Base-by-base conservation (phyloP, 2,797 vertebrate genomes). In the Sphenodon punctatus region DNA sequence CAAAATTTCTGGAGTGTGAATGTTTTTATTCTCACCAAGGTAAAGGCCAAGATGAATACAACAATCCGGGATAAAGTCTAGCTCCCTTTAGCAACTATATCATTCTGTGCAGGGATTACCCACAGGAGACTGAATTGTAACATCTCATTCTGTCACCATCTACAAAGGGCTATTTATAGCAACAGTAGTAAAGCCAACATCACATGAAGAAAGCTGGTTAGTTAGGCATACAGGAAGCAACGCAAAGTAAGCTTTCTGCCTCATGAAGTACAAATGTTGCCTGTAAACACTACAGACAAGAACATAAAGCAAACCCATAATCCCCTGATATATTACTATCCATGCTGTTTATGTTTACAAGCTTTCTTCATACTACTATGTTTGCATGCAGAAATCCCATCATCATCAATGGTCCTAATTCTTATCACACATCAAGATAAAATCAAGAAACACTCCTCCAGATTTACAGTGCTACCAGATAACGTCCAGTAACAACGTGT, bases 291-390 rank as follows among this genome's bases (percentile, higher is more conserved):
- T 2, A 41, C 58, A 64, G 30, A 79, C 15, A 61, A 70, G 53
- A n/a, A n/a, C n/a, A n/a, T n/a, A n/a, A 59, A 10, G 58, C 64
- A 66, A 60, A 66, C 83, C 74, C 58, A 75, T 68, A 49, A 85
- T 41, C 20, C 14, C 30, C 19, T 49, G 60, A 19, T 22, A 55
- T 9, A 16, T n/a, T 32, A 75, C 53, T 63, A 60, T 41, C 42
- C 7, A 12, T n/a, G 43, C 71, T 70, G 51, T 68, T 72, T 64
- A 27, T 36, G 48, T 22, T 5, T 61, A 67, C 70, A 72, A 41
- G 51, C 39, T 75, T 69, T 89, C 51, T 72, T 59, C 65, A 66
- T 17, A 32, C 7, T 65, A 67, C 30, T 17, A 77, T 45, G 42
- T 4, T 81, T 45, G 32, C 63, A 61, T 1, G 9, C 53, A 81